Evolutionary conservation across 2,797 vertebrate genomes (phyloP), one percentile per base, ranked within the genome.

Genomic region (Acomys russatus): DNA sequence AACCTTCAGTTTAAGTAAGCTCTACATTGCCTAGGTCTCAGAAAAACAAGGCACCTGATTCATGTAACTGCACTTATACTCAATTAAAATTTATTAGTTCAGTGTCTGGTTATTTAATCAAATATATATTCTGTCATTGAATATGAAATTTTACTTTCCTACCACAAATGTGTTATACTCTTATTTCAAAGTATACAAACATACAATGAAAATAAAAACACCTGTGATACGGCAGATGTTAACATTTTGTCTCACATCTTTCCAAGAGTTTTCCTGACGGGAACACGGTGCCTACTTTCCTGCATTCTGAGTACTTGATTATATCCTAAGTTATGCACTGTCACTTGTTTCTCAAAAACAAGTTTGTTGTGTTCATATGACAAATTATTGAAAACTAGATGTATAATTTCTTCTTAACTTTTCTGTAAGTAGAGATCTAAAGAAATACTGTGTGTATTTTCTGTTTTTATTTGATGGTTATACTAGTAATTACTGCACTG

Each of bases 321-420:
- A 30, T 49, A 80, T 66, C 30, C 4, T 88, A 93, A 92, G 77
- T 70, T 22, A 85, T 74, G 63, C 85, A 74, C 44, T 87, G 17
- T 71, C 30, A 92, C 88, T 88, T 73, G 33, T 73, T 96, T 93
- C 73, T 4, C 1, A 56, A 83, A 79, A 92, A 63, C 12, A 82
- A 84, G 2, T 56, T 71, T 96, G n/a, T 59, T 70, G 22, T 23
- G 0, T 49, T 49, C 6, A 66, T 84, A 49, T 71, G 82, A 79
- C 64, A 7, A 91, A 92, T 78, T 51, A 59, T 63, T 87, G 54
- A 85, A 92, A 85, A 88, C 59, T 64, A 30, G 38, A 33, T 10
- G 9, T 44, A 83, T 35, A 44, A 63, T 23, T 9, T 0, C 12
- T 7, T 44, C 35, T 28, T 44, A 38, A 23, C 1, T 17, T 82